Conservation (phyloP, 1,140 invertebrate genomes). For the Forficula auricularia region DNA sequence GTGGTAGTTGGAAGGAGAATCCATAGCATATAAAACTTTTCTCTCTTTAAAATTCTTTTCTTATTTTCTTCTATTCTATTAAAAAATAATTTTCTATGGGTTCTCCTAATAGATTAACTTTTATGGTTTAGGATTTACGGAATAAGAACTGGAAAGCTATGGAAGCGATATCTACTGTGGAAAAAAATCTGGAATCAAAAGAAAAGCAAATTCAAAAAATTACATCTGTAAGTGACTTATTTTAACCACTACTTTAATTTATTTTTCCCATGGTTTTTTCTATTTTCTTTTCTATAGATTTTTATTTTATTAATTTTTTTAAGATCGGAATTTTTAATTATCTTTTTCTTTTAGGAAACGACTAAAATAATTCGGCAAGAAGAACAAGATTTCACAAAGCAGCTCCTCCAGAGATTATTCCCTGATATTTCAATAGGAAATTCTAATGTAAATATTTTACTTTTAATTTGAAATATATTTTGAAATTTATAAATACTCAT, state of each 20-base stretch:
- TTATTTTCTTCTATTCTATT: no score
- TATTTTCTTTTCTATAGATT: not conserved
- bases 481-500: not conserved
- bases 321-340: constrained; percentile 11
- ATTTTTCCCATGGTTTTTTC: not conserved
- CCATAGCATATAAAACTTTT: constrained; percentile 4
- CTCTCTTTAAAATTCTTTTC: no score
- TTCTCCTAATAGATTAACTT: constrained; percentile 14
- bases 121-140: constrained; percentile 48
- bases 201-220: constrained; percentile 26
- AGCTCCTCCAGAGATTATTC: constrained; percentile 38
- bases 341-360: constrained; percentile 26
- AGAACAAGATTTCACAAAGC: constrained; percentile 35
- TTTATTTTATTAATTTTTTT: constrained; percentile 13
- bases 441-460: constrained; percentile 1
- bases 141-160: constrained; percentile 75
- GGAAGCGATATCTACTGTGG: constrained; percentile 61
- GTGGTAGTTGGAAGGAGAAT: constrained; percentile 3
- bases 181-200: constrained; percentile 32
- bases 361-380: constrained; percentile 29
- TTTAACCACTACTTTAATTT: no score
- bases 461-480: not conserved
- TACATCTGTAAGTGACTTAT: constrained; percentile 27
- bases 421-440: constrained; percentile 32
- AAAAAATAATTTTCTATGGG: constrained; percentile 4